Conservation (phyloP, 2,888 invertebrate genomes). For the Harmothoe impar region DNA sequence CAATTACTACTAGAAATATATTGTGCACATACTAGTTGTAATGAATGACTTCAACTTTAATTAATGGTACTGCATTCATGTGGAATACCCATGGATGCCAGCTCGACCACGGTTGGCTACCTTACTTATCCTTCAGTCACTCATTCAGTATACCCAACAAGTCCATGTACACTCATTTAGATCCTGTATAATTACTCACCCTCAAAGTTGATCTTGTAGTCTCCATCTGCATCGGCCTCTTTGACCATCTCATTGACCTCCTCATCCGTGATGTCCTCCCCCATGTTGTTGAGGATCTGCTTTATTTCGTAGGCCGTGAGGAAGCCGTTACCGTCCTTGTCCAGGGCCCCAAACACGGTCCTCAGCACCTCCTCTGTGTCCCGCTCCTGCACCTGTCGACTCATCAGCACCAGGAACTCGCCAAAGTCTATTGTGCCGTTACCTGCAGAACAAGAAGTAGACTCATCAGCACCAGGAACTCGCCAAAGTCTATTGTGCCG, state of each 20-base stretch:
- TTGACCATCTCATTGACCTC: slow-evolving; percentile 42
- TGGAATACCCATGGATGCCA: too few relatives aligned
- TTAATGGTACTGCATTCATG: too few relatives aligned
- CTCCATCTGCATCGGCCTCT: slow-evolving; percentile 38
- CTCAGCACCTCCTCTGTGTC: slow-evolving; percentile 60
- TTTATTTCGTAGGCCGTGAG: slow-evolving; percentile 33
- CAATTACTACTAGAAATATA: too few relatives aligned
- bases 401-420: slow-evolving; percentile 65
- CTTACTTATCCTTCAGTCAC: too few relatives aligned
- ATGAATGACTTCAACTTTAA: too few relatives aligned
- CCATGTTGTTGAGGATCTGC: slow-evolving; percentile 33
- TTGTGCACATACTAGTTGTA: too few relatives aligned
- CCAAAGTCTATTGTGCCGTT: slow-evolving; percentile 64
- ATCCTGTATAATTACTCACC: not conserved
- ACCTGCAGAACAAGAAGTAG: slow-evolving; percentile 41
- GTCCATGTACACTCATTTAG: too few relatives aligned
- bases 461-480: too few relatives aligned
- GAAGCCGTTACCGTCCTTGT: slow-evolving; percentile 50
- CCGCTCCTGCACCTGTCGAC: slow-evolving; percentile 38
- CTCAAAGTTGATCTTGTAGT: slow-evolving; percentile 48
- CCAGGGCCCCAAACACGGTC: slow-evolving; percentile 55
- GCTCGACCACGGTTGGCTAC: too few relatives aligned
- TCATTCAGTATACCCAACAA: too few relatives aligned
- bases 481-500: too few relatives aligned
- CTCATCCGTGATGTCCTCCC: slow-evolving; percentile 17